Evolutionary conservation across 2,888 invertebrate genomes (phyloP), one percentile per base, ranked within the genome.

Genomic region (Apamea sordens): DNA sequence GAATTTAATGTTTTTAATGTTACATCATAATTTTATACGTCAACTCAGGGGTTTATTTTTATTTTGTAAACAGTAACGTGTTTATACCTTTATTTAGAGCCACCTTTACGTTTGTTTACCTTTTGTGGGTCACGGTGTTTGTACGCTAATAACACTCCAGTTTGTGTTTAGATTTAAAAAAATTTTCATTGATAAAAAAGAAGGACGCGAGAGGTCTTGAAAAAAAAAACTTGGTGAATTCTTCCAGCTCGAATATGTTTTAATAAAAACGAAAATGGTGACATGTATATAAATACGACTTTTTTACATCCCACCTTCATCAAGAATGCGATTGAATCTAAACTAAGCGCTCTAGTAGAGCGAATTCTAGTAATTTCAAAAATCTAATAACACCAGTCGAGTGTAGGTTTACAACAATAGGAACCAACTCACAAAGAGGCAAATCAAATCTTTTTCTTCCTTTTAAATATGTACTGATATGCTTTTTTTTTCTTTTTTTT

Each of bases 71-170:
- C 61, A 44, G 24, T 68, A 15, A 21, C 15, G 41, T 84, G 32
- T 84, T 80, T 68, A n/a, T n/a, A 63, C n/a, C 15, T 68, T 78
- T 80, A 71, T 71, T 61, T 73, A 73, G 18, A n/a, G 24, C 0
- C 10, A 79, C 70, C 64, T 71, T 84, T 67, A 61, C 53, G 28
- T 80, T 53, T 71, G 65, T 80, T 80, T 85, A 80, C 59, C 65
- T 71, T 65, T 59, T 78, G 32, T 78, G 61, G 84, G 84, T 84
- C 84, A 80, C 67, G 10, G 50, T 68, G 36, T 84, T 56, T 63
- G 32, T 63, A 67, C 32, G 41, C 10, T 83, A 56, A 80, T 78
- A 36, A 32, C 50, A 84, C 24, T 61, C 53, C 7, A 53, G 18
- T 36, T 68, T 61, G n/a, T 44, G 2, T 65, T 68, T 61, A 32